Evolutionary conservation across 2,888 invertebrate genomes (phyloP), one percentile per base, ranked within the genome.

Genomic region (Pecten maximus): DNA sequence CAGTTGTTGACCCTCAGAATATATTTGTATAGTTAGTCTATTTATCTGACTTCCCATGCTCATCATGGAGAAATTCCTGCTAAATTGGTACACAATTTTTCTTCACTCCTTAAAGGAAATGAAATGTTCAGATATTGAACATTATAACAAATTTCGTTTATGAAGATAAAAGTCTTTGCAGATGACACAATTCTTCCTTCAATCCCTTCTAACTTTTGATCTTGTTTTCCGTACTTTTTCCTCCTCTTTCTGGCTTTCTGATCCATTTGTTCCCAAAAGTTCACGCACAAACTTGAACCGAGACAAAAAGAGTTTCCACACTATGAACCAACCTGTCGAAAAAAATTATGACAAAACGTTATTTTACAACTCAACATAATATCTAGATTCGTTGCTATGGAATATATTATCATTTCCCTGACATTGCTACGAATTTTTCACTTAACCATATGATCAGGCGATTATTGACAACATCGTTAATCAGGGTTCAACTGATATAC

Each of bases 251-350:
- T 28, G 1, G 28, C 91, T 89, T 74, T 93, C 93, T n/a, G 92
- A 88, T 19, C 92, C 93, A 93, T 93, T 94, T 12, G 93, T 93
- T 88, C 94, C 94, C 19, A 95, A 88, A 39, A 99, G 97, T 97
- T 99, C 99, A 91, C 98, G 97, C 15, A 99, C 98, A 96, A 99
- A 98, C 94, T 98, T 98, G 97, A 99, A 99, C 96, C 98, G 98
- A 35, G 98, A 98, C 90, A 99, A 97, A 97, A 99, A 98, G 94
- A 98, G 98, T 97, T 98, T 98, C 99, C 99, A 99, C 94, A 99
- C 98, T 96, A 95, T 93, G 90, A 94, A 95, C 95, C 95, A 95
- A 28, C 95, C 95, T 95, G 91, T 54, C 92, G n/a, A 93, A 88
- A 87, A 87, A 91, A 48, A 87, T 89, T 19, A 40, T 16, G 50